Evolutionary conservation across 2,113 vertebrate genomes (phyloP).

Genomic region (Nothoprocta perdicaria): DNA sequence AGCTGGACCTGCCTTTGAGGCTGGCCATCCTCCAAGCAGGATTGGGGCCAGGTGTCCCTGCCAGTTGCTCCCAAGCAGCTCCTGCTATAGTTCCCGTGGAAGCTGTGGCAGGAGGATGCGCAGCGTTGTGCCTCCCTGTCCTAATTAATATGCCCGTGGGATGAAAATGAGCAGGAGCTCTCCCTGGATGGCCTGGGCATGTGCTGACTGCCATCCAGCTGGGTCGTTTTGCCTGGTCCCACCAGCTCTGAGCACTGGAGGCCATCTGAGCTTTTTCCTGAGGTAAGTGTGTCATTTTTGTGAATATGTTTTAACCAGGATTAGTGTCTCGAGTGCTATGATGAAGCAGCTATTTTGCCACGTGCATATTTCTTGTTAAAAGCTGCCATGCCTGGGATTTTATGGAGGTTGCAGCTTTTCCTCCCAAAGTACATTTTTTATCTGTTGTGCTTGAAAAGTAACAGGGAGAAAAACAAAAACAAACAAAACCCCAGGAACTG

Average conservation of each 20-base stretch:
- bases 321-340: not conserved
- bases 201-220: constrained; percentile 38
- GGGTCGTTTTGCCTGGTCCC: constrained; percentile 37
- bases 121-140: not conserved
- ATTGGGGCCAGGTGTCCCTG: not conserved
- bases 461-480: not conserved
- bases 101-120: not conserved
- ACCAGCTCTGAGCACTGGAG: constrained; percentile 2
- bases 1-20: not conserved
- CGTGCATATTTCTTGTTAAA: not conserved
- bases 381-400: not conserved
- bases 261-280: not conserved
- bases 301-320: not conserved
- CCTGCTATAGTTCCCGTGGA: not conserved
- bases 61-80: not conserved
- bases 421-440: not conserved
- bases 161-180: constrained; percentile 26
- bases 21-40: no score
- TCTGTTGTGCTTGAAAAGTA: not conserved
- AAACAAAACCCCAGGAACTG: not conserved
- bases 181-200: constrained; percentile 2
- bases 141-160: not conserved
- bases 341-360: not conserved
- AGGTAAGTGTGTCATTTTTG: not conserved
- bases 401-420: not conserved